phyloP scores from a whole-genome alignment of 2,113 vertebrate genomes.

The Turnix velox region DNA sequence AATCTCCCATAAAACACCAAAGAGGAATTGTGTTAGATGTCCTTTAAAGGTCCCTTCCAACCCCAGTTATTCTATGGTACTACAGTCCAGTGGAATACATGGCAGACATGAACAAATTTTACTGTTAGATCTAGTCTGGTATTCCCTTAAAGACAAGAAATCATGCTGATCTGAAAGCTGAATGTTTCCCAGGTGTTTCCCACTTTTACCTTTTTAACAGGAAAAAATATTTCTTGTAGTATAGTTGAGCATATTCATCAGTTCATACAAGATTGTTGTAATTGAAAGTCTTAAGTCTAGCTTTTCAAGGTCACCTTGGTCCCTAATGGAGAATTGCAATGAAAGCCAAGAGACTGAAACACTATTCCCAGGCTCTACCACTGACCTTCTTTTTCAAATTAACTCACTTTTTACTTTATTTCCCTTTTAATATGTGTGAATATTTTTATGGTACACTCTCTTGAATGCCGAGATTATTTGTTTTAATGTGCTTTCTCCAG shows the following conservation, averaged over 20 bases:
- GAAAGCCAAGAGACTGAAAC: not conserved
- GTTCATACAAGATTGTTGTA: not conserved
- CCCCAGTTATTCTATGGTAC: not conserved
- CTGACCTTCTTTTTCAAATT: slow-evolving; percentile 35
- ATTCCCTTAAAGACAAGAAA: not conserved
- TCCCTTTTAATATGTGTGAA: not conserved
- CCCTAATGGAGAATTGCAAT: not conserved
- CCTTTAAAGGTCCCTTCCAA: not conserved
- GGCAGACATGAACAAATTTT: not conserved
- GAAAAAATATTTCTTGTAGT: not conserved
- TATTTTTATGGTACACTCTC: not conserved
- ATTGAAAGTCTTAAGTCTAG: slow-evolving; percentile 19
- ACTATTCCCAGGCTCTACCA: not conserved
- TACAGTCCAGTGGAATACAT: not conserved
- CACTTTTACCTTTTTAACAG: not conserved
- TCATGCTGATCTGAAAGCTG: not conserved
- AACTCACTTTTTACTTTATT: not conserved
- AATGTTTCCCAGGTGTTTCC: not conserved
- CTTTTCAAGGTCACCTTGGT: slow-evolving; percentile 25
- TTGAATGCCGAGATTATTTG: not conserved
- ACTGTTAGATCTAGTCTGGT: not conserved
- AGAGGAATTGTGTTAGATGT: not conserved
- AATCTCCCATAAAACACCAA: too few species aligned
- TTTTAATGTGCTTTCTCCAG: not conserved
- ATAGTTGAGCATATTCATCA: slow-evolving; percentile 1